These are phyloP conservation scores for Leptinotarsa peninsularis DNA, from an alignment of 2,888 invertebrate genomes.

Conservation along the genomic window DNA sequence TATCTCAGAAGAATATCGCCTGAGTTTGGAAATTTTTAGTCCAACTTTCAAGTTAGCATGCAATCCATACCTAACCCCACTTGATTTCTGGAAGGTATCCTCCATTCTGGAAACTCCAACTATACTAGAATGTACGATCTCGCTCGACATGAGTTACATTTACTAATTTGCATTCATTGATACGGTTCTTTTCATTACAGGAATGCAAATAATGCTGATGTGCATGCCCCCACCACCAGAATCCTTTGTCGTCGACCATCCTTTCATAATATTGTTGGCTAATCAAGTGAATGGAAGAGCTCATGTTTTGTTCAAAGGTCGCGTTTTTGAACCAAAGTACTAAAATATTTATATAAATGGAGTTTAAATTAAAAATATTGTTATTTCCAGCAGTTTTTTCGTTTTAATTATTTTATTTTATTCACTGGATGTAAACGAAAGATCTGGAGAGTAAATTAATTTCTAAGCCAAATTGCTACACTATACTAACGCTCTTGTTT, in stretches of 20 bases:
- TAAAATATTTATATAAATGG: neutral
- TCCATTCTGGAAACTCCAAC: no score
- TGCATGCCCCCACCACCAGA: conserved; percentile 32
- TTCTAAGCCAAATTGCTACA: neutral
- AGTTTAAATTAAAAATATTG: neutral
- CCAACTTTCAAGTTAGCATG: no score
- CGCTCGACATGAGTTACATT: neutral
- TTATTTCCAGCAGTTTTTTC: neutral
- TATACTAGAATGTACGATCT: no score
- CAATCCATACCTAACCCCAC: no score
- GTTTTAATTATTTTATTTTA: neutral
- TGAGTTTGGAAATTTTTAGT: no score
- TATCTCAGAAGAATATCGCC: no score
- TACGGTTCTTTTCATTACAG: conserved; percentile 23
- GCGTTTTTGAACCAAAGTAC: conserved; percentile 31
- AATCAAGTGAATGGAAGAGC: neutral
- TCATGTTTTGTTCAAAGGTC: conserved; percentile 36
- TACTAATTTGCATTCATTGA: neutral
- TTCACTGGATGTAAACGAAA: neutral
- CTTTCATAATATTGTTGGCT: conserved; percentile 36
- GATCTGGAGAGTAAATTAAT: neutral
- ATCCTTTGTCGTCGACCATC: conserved; percentile 40
- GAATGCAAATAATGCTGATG: conserved; percentile 17
- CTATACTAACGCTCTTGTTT: no score
- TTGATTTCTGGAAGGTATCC: no score